A percentile compares a stretch with the other conserved stretches of the same genome.
These are phyloP conservation scores for Eumeta japonica DNA, from an alignment of 1,140 invertebrate genomes.

Conservation along the genomic window DNA sequence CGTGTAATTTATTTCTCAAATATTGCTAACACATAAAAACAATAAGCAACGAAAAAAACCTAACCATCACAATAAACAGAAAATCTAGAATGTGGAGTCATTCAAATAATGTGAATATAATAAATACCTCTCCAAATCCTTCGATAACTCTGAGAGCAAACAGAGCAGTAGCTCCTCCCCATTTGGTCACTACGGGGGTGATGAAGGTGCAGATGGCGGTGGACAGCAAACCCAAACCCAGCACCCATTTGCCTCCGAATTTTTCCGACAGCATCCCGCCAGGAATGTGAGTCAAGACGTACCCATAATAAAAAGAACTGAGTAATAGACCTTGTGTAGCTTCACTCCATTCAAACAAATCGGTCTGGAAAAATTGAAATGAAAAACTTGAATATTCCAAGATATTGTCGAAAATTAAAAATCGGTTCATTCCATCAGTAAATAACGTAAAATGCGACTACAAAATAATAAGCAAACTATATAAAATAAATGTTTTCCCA, in stretches of 20 bases:
- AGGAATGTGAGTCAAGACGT: constrained; percentile 64
- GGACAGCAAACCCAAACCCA: constrained; percentile 65
- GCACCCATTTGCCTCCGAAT: constrained; percentile 60
- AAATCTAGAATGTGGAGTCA: too few relatives aligned
- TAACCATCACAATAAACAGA: not conserved
- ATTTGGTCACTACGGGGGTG: constrained; percentile 52
- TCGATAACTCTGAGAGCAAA: constrained; percentile 65
- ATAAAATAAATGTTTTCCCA: not conserved
- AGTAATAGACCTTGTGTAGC: constrained; percentile 61
- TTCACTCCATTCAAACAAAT: constrained; percentile 61
- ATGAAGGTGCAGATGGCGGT: constrained; percentile 63
- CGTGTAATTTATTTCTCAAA: not conserved
- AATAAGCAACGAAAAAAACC: not conserved
- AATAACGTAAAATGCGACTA: not conserved
- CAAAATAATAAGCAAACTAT: not conserved
- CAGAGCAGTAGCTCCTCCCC: constrained; percentile 58
- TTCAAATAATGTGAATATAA: too few relatives aligned
- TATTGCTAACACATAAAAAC: not conserved
- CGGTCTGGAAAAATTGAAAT: constrained; percentile 16
- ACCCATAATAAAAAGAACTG: constrained; percentile 63
- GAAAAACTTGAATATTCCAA: too few relatives aligned
- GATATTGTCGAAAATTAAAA: too few relatives aligned
- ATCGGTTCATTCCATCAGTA: too few relatives aligned
- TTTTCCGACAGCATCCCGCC: constrained; percentile 62
- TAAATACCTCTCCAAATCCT: constrained; percentile 65